Base-by-base conservation (phyloP, 2,797 vertebrate species). In the Manis pentadactyla region DNA sequence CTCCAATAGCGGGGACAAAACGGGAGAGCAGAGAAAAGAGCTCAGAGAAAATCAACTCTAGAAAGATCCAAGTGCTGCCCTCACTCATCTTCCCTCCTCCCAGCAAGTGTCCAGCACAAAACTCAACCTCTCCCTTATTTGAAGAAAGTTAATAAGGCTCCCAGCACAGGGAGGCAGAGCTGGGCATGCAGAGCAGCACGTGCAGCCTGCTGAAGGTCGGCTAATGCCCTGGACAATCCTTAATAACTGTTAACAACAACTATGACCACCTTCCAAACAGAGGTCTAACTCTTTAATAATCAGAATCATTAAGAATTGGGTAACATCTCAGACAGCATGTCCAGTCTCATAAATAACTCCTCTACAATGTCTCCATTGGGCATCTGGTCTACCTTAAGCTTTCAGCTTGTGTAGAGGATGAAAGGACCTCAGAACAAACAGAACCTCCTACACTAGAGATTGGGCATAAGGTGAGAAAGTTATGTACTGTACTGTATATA, bases 121-220 rank as follows among this genome's bases (percentile, higher is more conserved):
- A 27, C 34, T 55, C 21, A 5, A 7, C 51, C n/a, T 69, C 27
- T 53, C 39, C 57, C 14, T n/a, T 87, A 39, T 9, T 2, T 4
- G 57, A 37, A 27, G 61, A 84, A 59, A 25, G 7, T 19, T 8
- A 18, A 31, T 63, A 13, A 29, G 34, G 13, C 12, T 15, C 37
- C 23, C 29, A 0, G 1, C 1, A 4, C 13, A 55, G 13, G 37
- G 11, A 15, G 15, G 27, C 0, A 1, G n/a, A 29, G 19, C 0
- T 27, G 19, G 46, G 13, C 10, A 2, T n/a, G 12, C 31, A 2
- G 15, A 61, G 7, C 63, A 19, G 42, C 7, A 34, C 19, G 37
- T 0, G 21, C 27, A 39, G n/a, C 19, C 39, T 25, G 0, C 25
- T 31, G n/a, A 69, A 63, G 46, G 29, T 8, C 37, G 6, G 10